These are phyloP conservation scores for Uromys caudimaculatus DNA, from an alignment of 2,797 vertebrate genomes.

Conservation along the genomic window DNA sequence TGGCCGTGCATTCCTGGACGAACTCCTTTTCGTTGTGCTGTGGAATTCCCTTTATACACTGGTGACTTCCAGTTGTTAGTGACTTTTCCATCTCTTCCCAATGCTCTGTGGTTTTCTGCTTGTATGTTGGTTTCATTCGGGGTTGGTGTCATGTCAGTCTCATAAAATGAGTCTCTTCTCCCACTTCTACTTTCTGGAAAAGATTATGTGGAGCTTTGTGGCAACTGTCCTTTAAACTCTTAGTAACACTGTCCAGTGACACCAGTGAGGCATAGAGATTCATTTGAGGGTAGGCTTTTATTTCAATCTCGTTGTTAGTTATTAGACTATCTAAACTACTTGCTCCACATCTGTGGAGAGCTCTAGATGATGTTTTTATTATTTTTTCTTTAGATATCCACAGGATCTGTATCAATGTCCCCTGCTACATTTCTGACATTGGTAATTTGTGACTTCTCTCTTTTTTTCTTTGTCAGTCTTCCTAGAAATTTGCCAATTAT, in stretches of 20 bases:
- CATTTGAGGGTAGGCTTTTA: conserved; percentile 32
- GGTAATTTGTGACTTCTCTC: conserved; percentile 22
- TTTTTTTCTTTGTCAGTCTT: conserved; percentile 43
- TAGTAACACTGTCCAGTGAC: conserved; percentile 44
- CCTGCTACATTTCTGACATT: conserved; percentile 29
- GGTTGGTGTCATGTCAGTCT: conserved; percentile 15
- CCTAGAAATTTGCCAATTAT: conserved; percentile 56
- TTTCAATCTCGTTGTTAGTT: conserved; percentile 53
- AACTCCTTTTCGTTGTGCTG: neutral
- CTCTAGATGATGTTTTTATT: conserved; percentile 27
- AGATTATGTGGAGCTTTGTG: conserved; percentile 39
- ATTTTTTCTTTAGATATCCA: conserved; percentile 36
- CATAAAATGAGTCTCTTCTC: conserved; percentile 27
- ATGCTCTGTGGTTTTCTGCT: conserved; percentile 35
- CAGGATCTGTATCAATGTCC: neutral
- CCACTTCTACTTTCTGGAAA: conserved; percentile 51
- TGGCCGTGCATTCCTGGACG: conserved; percentile 61
- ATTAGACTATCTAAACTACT: conserved; percentile 37
- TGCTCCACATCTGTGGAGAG: conserved; percentile 36
- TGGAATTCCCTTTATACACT: conserved; percentile 49
- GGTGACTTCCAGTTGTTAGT: conserved; percentile 44
- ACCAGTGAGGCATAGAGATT: neutral
- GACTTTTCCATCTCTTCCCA: conserved; percentile 40
- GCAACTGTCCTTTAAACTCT: conserved; percentile 50
- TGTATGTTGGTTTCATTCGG: conserved; percentile 42